Conservation (phyloP, 2,888 invertebrate species). For the Agrochola circellaris region DNA sequence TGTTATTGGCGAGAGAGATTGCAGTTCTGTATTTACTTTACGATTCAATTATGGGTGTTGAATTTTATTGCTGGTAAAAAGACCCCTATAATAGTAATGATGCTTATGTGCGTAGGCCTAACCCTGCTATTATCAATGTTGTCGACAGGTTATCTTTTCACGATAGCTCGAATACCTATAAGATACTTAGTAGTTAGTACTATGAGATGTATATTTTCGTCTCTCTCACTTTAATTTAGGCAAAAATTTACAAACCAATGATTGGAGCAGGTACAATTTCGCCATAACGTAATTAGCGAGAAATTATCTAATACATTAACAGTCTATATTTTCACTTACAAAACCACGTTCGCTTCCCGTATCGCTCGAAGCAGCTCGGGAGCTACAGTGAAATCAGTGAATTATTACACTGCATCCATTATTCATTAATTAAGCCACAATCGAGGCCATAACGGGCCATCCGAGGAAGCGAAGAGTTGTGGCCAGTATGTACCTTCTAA, state of each 20-base stretch:
- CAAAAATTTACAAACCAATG: not conserved
- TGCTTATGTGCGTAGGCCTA: not conserved
- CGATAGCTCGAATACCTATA: not conserved
- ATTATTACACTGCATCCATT: slow-evolving; percentile 85
- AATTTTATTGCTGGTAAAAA: slow-evolving; percentile 8
- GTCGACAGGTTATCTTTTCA: not conserved
- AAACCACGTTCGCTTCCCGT: slow-evolving; percentile 61
- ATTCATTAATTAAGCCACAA: slow-evolving; percentile 87
- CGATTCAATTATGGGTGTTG: slow-evolving; percentile 8
- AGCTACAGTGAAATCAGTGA: slow-evolving; percentile 78
- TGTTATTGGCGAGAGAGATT: slow-evolving; percentile 10
- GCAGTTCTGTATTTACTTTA: slow-evolving; percentile 11
- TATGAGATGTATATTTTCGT: not conserved
- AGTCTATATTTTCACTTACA: slow-evolving; percentile 44
- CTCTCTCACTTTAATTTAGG: not conserved
- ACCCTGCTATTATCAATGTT: not conserved
- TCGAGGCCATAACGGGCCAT: slow-evolving; percentile 79
- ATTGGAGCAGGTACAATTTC: not conserved
- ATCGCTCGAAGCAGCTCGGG: slow-evolving; percentile 42
- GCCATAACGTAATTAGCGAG: slow-evolving; percentile 32
- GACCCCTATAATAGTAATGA: not conserved
- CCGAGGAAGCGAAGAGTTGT: slow-evolving; percentile 67
- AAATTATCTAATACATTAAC: slow-evolving; percentile 28
- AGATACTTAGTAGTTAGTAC: not conserved
- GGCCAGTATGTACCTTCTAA: slow-evolving; percentile 44